Percentiles rank a stretch among this genome's conserved stretches.
phyloP scores from a whole-genome alignment of 2,113 vertebrate species.

The Stictonetta naevosa region DNA sequence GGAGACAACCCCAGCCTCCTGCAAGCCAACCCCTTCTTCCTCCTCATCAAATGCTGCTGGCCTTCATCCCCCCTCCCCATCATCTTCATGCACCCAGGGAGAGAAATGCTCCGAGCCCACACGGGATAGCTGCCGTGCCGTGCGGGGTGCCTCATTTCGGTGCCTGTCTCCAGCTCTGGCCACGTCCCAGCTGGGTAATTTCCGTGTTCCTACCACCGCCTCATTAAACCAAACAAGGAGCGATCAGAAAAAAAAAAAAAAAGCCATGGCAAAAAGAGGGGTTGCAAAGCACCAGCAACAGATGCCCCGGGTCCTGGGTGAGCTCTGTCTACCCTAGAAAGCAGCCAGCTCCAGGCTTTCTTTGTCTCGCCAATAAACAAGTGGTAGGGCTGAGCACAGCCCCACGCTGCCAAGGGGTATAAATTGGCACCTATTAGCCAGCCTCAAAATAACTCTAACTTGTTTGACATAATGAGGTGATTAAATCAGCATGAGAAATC shows the following conservation, averaged over 20 bases:
- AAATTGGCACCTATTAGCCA: slow-evolving; percentile 40
- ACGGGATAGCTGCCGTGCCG: fast-evolving
- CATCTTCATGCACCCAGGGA: neutral
- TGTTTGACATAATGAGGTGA: slow-evolving; percentile 55
- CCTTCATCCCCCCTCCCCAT: neutral
- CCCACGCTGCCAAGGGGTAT: neutral
- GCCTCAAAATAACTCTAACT: slow-evolving; percentile 43
- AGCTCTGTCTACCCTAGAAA: neutral
- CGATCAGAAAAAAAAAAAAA: neutral
- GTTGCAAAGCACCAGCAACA: neutral
- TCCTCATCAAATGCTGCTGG: neutral
- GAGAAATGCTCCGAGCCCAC: neutral
- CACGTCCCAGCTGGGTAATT: neutral
- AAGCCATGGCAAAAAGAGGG: neutral
- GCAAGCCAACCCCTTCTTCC: neutral
- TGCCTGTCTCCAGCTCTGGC: neutral
- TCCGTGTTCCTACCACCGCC: fast-evolving
- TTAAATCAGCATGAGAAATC: slow-evolving; percentile 53
- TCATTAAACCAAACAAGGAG: neutral
- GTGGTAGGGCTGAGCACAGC: neutral
- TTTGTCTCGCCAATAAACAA: neutral
- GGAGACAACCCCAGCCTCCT: neutral
- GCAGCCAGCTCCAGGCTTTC: neutral
- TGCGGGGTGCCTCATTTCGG: neutral
- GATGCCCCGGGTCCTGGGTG: neutral